A percentile compares a stretch with the other conserved stretches of the same genome.
These are phyloP conservation scores for Blennius ocellaris DNA, from an alignment of 2,113 vertebrate genomes.

Conservation along the genomic window DNA sequence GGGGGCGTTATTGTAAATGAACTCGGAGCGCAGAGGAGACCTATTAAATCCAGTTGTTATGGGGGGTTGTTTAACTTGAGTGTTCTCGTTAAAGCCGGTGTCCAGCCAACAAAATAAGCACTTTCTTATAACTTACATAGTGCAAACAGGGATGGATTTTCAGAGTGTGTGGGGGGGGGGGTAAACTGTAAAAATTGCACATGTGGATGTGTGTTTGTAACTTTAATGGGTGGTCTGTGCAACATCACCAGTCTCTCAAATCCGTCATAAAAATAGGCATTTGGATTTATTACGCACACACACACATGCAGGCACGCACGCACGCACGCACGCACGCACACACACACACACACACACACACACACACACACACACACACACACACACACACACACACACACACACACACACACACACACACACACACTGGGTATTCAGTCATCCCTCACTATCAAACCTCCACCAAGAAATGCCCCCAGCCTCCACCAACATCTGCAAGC, in stretches of 20 bases:
- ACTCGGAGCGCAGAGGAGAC: constrained; percentile 60
- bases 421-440: constrained; percentile 30
- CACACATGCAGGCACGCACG: constrained; percentile 1
- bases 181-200: constrained; percentile 38
- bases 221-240: constrained; percentile 63
- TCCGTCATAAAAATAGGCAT: constrained; percentile 57
- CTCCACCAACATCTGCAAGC: constrained; percentile 74
- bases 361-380: background rate
- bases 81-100: constrained; percentile 73
- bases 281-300: constrained; percentile 47
- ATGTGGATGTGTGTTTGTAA: constrained; percentile 16
- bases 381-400: constrained; percentile 9
- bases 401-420: constrained; percentile 10
- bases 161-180: constrained; percentile 4
- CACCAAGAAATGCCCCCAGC: constrained; percentile 32
- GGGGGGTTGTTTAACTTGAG: constrained; percentile 70
- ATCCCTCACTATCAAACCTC: constrained; percentile 44
- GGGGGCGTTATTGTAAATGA: constrained; percentile 71
- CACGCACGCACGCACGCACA: background rate
- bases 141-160: constrained; percentile 34
- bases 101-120: constrained; percentile 70
- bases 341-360: constrained; percentile 8
- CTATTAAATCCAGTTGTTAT: constrained; percentile 74
- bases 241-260: constrained; percentile 52
- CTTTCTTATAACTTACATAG: constrained; percentile 60